Percentiles rank a stretch among this genome's conserved stretches.
Evolutionary conservation across 1,140 invertebrate species (phyloP).

Genomic region (Augochlora pura): DNA sequence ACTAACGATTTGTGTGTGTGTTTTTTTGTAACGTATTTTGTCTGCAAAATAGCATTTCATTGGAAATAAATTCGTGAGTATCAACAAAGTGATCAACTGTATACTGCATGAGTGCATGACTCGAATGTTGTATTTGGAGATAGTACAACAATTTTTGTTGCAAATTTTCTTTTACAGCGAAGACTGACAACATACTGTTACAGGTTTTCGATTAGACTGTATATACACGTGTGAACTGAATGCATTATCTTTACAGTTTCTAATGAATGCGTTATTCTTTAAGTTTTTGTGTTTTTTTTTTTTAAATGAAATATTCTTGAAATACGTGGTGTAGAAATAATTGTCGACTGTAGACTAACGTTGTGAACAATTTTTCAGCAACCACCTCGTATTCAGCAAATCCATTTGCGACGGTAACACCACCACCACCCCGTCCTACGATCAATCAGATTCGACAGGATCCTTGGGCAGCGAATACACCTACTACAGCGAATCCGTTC

Average conservation of each 20-base stretch:
- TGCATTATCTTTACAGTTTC: neutral
- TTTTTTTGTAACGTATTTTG: constrained; percentile 56
- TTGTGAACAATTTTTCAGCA: constrained; percentile 66
- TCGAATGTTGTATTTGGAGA: constrained; percentile 41
- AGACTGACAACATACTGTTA: constrained; percentile 19
- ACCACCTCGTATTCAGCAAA: constrained; percentile 75
- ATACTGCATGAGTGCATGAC: constrained; percentile 73
- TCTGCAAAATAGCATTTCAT: constrained; percentile 79
- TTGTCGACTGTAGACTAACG: neutral
- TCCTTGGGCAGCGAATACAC: constrained; percentile 75
- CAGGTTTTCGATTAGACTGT: constrained; percentile 19
- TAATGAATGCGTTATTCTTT: neutral
- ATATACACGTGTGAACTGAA: constrained; percentile 5
- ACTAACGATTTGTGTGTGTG: constrained; percentile 22
- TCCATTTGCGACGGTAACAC: constrained; percentile 77
- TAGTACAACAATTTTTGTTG: constrained; percentile 16
- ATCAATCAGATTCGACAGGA: constrained; percentile 80
- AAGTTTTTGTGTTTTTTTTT: constrained; percentile 16
- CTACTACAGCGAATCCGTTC: constrained; percentile 77
- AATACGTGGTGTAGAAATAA: neutral
- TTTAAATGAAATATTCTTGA: constrained; percentile 4
- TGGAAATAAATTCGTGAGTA: constrained; percentile 80
- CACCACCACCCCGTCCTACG: constrained; percentile 77
- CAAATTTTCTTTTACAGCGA: constrained; percentile 20
- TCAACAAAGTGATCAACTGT: constrained; percentile 47